These are phyloP conservation scores for Apotomis betuletana DNA, from an alignment of 2,888 invertebrate species.

Conservation along the genomic window DNA sequence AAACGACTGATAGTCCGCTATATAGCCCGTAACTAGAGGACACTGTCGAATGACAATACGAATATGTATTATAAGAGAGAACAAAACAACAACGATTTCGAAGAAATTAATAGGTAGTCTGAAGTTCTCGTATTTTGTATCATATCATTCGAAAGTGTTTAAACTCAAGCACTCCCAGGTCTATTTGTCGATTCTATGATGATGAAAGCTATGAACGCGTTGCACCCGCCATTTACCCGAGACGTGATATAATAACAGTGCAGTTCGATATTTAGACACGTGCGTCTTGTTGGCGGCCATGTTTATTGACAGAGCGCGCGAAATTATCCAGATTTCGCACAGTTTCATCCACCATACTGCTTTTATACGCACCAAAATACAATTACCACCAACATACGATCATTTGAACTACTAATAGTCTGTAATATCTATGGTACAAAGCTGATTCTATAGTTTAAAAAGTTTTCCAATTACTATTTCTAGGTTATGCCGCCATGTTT, in stretches of 20 bases:
- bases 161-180: background rate
- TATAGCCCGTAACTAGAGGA: too few relatives aligned
- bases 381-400: conserved; percentile 3
- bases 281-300: conserved; percentile 25
- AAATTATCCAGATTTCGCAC: conserved; percentile 41
- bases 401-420: background rate
- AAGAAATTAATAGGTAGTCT: too few relatives aligned
- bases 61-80: too few relatives aligned
- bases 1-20: too few relatives aligned
- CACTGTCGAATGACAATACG: too few relatives aligned
- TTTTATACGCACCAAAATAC: conserved; percentile 24
- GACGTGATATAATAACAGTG: conserved; percentile 22
- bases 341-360: conserved; percentile 36
- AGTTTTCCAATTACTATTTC: conserved; percentile 15
- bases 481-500: conserved; percentile 38
- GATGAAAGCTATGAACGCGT: conserved; percentile 9
- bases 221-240: conserved; percentile 13
- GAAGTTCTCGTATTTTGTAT: too few relatives aligned
- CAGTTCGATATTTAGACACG: conserved; percentile 38
- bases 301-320: conserved; percentile 35
- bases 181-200: conserved; percentile 13
- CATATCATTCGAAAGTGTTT: too few relatives aligned
- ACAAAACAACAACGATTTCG: too few relatives aligned
- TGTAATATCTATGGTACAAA: background rate
- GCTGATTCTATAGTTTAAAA: conserved; percentile 8